A percentile compares a stretch with the other conserved stretches of the same genome.
phyloP scores from a whole-genome alignment of 2,797 vertebrate species.

The Heteromormyrus szaboi region DNA sequence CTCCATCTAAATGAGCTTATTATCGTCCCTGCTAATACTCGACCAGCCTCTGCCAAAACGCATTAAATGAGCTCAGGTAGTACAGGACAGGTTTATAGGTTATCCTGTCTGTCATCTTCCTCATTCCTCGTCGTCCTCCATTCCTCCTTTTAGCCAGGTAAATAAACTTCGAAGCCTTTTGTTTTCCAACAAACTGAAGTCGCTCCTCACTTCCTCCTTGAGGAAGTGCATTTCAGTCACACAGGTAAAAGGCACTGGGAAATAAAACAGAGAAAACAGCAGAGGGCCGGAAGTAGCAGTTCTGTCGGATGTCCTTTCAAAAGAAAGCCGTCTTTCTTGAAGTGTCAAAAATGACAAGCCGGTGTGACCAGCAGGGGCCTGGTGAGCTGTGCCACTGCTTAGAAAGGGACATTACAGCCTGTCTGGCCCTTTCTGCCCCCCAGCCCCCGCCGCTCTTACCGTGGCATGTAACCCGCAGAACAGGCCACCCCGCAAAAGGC shows the following conservation, averaged over 20 bases:
- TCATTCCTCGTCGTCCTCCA: neutral
- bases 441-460: neutral
- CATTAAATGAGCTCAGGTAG: conserved; percentile 7
- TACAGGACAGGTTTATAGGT: neutral
- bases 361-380: neutral
- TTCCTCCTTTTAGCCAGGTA: neutral
- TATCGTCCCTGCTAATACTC: neutral
- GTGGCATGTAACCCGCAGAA: neutral
- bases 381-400: neutral
- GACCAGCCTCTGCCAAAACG: neutral
- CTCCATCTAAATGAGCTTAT: neutral
- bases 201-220: neutral
- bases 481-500: neutral
- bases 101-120: neutral
- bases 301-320: neutral
- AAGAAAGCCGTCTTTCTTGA: neutral
- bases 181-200: neutral
- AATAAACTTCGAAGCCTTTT: neutral
- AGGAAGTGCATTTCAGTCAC: neutral
- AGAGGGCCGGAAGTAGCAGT: neutral
- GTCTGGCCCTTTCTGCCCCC: neutral
- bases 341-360: neutral
- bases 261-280: neutral
- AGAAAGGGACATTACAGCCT: neutral
- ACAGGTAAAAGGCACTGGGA: neutral